Conservation (phyloP, 2,113 vertebrate species). For the Muntiacus reevesi region DNA sequence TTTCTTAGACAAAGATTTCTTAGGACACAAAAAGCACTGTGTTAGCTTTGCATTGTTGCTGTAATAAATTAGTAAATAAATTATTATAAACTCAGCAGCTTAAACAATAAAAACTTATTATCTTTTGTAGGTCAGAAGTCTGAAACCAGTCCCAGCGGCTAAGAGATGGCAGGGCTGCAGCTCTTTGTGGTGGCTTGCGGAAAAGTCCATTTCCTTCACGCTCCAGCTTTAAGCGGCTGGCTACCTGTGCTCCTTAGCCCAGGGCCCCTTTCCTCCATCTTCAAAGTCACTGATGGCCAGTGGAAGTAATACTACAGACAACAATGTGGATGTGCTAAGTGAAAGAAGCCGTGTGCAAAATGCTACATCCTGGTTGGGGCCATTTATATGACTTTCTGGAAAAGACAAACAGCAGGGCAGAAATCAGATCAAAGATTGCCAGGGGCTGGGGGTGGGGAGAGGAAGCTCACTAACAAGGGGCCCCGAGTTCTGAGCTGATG, state of each 20-base stretch:
- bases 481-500: background rate
- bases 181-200: background rate
- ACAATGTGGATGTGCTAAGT: background rate
- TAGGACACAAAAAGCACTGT: background rate
- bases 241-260: background rate
- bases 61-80: background rate
- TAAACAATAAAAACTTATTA: background rate
- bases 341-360: background rate
- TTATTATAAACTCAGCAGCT: background rate
- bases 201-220: too few species aligned
- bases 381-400: background rate
- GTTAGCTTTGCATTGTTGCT: background rate
- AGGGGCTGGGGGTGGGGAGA: background rate
- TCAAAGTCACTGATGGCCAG: background rate
- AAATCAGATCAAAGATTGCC: too few species aligned
- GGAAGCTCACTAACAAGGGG: background rate
- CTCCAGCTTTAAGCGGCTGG: background rate
- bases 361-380: background rate
- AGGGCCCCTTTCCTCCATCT: background rate
- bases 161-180: background rate
- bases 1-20: background rate
- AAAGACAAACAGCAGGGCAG: background rate
- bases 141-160: background rate
- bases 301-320: fast-evolving
- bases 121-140: background rate